A percentile compares a stretch with the other conserved stretches of the same genome.
Evolutionary conservation across 2,113 vertebrate genomes (phyloP).

Genomic region (Taxidea taxus): DNA sequence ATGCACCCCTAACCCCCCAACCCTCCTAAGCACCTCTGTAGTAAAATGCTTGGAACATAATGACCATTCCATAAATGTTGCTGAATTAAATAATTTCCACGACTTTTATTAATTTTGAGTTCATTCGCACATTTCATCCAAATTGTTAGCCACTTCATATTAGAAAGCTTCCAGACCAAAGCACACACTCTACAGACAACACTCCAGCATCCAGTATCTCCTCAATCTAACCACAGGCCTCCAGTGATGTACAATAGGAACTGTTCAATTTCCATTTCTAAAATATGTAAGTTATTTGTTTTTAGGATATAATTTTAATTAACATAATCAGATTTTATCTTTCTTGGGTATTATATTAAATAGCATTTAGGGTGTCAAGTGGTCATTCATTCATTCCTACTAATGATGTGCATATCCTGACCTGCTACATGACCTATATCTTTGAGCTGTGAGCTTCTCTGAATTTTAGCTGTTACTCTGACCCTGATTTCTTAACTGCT

Average conservation of each 20-base stretch:
- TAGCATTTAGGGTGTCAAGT: not conserved
- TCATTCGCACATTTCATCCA: not conserved
- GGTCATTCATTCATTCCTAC: not conserved
- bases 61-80: not conserved
- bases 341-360: not conserved
- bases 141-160: not conserved
- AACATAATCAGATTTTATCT: not conserved
- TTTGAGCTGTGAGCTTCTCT: not conserved
- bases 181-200: not conserved
- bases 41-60: not conserved
- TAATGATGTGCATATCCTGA: not conserved
- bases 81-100: not conserved
- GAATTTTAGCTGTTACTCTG: not conserved
- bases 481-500: not conserved
- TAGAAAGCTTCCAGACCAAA: not conserved
- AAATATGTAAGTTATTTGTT: not conserved
- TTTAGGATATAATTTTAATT: not conserved
- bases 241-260: not conserved
- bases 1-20: rapidly evolving
- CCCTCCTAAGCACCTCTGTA: not conserved
- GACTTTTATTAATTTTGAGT: not conserved
- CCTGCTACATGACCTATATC: not conserved
- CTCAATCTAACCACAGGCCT: not conserved
- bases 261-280: not conserved
- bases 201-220: not conserved